These are phyloP conservation scores for Pomatorhinus ruficollis DNA, from an alignment of 2,113 vertebrate genomes.

Conservation along the genomic window DNA sequence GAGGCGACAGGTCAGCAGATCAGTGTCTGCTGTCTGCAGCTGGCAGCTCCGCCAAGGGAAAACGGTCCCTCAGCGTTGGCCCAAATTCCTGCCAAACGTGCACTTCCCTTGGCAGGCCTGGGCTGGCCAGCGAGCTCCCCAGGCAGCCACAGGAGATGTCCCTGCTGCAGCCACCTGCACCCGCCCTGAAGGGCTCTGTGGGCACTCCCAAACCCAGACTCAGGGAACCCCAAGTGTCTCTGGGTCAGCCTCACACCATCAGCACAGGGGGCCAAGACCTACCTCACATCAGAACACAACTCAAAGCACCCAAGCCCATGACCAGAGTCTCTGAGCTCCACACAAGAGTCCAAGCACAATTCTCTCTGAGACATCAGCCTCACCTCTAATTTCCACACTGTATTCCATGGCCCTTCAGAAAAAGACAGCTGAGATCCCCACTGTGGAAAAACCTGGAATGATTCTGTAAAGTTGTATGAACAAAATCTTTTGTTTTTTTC, in stretches of 20 bases:
- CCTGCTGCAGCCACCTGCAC: neutral
- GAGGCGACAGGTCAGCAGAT: slow-evolving; percentile 57
- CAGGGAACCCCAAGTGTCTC: neutral
- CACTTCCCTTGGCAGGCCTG: neutral
- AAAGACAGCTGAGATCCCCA: neutral
- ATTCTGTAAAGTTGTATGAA: neutral
- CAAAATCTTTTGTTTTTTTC: neutral
- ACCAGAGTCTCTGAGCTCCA: neutral
- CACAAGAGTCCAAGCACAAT: neutral
- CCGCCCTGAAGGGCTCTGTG: neutral
- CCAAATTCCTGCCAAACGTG: neutral
- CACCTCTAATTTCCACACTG: neutral
- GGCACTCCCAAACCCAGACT: neutral
- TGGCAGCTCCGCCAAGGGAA: slow-evolving; percentile 1
- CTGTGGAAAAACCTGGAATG: neutral
- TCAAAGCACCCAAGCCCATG: rapidly evolving
- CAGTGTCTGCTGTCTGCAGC: slow-evolving; percentile 4
- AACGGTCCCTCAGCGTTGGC: neutral
- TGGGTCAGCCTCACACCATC: neutral
- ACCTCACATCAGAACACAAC: rapidly evolving
- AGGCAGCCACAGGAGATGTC: neutral
- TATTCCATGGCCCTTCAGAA: neutral
- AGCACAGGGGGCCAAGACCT: neutral
- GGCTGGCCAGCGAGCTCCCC: rapidly evolving
- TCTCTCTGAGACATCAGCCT: neutral